A percentile compares a stretch with the other conserved stretches of the same genome.
These are phyloP conservation scores for Lagopus muta DNA, from an alignment of 2,113 vertebrate species.

Conservation along the genomic window DNA sequence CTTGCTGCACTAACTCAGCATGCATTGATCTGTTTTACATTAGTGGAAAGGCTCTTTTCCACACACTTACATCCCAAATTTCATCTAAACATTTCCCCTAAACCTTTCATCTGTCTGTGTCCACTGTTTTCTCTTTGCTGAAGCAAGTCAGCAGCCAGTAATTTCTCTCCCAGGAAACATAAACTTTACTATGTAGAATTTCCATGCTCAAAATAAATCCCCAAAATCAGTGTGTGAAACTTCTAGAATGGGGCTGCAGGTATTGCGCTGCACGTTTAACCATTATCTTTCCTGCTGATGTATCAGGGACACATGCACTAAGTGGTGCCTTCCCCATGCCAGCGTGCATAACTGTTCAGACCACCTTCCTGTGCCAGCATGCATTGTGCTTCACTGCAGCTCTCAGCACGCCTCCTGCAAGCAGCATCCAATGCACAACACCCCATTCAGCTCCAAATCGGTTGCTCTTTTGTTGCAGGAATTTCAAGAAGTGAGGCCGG, in stretches of 20 bases:
- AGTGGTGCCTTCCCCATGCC: background rate
- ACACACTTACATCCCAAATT: rapidly evolving
- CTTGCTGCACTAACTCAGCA: background rate
- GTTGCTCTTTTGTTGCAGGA: background rate
- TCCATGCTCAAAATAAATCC: background rate
- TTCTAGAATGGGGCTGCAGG: rapidly evolving
- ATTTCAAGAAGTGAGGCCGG: rapidly evolving
- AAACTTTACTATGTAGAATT: background rate
- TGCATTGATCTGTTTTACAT: rapidly evolving
- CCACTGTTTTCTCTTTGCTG: background rate
- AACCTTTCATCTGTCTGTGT: background rate
- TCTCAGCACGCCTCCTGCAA: background rate
- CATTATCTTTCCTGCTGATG: background rate
- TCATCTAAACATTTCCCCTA: background rate
- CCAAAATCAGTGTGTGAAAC: background rate
- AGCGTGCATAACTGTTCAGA: background rate
- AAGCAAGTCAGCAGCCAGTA: background rate
- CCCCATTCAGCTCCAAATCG: background rate
- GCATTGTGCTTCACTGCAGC: background rate
- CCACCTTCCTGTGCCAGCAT: background rate
- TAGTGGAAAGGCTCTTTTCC: background rate
- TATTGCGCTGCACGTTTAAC: background rate
- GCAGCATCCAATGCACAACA: background rate
- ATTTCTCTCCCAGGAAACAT: background rate
- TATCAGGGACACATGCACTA: background rate